Base-by-base conservation (phyloP, 2,113 vertebrate genomes). In the Tautogolabrus adspersus region DNA sequence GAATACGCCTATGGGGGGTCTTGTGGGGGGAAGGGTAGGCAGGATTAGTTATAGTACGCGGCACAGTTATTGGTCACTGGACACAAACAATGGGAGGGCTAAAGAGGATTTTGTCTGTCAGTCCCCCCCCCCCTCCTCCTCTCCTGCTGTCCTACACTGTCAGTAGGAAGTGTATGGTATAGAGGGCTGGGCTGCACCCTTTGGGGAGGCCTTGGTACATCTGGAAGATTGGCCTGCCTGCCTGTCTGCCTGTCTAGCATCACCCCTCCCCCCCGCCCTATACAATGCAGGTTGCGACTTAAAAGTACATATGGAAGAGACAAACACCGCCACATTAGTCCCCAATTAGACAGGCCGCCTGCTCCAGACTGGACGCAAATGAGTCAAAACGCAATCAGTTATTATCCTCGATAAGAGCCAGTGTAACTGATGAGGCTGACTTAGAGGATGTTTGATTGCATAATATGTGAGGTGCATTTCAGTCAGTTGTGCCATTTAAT, bases 21-120 rank as follows among this genome's bases (percentile, higher is more conserved):
- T 61, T 69, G 67, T 77, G 52, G 87, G 91, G 88, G 88, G 87
- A 83, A 79, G 83, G 87, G 89, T 47, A 60, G 54, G 69, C 56
- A 54, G 90, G 92, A 94, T 93, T 94, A 93, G 88, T 91, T 74
- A 75, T 89, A 88, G 87, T 83, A 90, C 91, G 84, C 81, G 38
- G 81, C 82, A 81, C 82, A 92, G 88, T 92, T 93, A 93, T 93
- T 94, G 92, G 93, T 93, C 93, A 92, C 87, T 90, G 89, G 90
- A 92, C 89, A 79, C 89, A 93, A 91, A 94, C 93, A 94, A 93
- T 92, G 89, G 90, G 90, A 91, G 87, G 92, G 88, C 85, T 88
- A 87, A 93, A 92, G 88, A 93, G 92, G 93, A 93, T 93, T 93
- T 92, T 83, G 84, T 88, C 40, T 89, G 69, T 78, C 74, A 71